phyloP scores from a whole-genome alignment of 2,888 invertebrate genomes.

The Tetanocera ferruginea region DNA sequence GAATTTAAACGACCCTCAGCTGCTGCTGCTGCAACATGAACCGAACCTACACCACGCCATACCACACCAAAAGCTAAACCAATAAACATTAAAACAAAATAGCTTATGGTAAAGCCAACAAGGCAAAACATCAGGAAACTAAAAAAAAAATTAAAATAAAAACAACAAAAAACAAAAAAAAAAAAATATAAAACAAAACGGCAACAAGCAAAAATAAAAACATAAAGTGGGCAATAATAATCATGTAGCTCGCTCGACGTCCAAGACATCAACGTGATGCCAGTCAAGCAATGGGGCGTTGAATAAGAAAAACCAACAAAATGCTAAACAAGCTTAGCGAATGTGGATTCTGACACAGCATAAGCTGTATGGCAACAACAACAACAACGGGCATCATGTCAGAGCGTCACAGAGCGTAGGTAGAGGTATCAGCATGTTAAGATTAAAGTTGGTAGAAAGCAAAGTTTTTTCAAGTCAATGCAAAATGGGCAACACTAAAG shows the following conservation, averaged over 20 bases:
- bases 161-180: background rate
- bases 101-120: conserved; percentile 1
- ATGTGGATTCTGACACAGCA: background rate
- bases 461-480: too few species aligned
- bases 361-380: background rate
- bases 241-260: conserved; percentile 50
- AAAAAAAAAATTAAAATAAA: background rate
- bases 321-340: conserved; percentile 36
- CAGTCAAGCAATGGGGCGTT: conserved; percentile 51
- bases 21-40: background rate
- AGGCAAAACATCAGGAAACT: background rate
- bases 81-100: conserved; percentile 27
- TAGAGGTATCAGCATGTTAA: background rate
- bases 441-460: background rate
- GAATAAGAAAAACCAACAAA: conserved; percentile 57
- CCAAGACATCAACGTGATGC: conserved; percentile 43
- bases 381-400: conserved; percentile 4
- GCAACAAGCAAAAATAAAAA: background rate
- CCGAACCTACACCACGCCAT: background rate
- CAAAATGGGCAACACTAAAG: background rate
- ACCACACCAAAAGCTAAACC: conserved; percentile 1
- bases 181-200: background rate
- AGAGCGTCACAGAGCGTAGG: conserved; percentile 28
- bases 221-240: conserved; percentile 47
- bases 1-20: background rate